Base-by-base conservation (phyloP, 2,797 vertebrate species). In the Balearica regulorum region DNA sequence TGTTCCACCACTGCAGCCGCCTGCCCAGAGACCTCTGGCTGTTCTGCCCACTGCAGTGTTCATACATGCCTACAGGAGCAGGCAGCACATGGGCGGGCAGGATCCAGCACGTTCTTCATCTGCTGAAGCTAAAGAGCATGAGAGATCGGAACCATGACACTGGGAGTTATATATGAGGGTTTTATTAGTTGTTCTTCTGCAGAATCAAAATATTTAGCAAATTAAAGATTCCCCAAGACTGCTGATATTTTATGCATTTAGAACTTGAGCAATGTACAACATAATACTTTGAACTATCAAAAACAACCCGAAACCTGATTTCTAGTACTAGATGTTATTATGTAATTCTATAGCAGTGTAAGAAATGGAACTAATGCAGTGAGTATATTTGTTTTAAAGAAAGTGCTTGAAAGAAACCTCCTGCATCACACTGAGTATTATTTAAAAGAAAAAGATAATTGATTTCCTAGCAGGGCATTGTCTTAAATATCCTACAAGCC, bases 181-280 rank as follows among this genome's bases (percentile, higher is more conserved):
- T 98, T 98, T 98, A 98, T 98, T 98, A 98, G 97, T 97, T 96
- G 96, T 97, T 96, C 84, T 97, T 97, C 94, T 97, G 97, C 97
- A 98, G 97, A 98, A 97, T 98, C 97, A 98, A 98, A 98, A 97
- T 98, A 97, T 96, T 98, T 97, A 97, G 98, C 97, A 98, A 98
- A 97, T 97, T 97, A 96, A 91, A 91, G 96, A 98, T 97, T 97
- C 96, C 91, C 96, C 96, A 97, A 97, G 96, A 96, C 94, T 96
- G 96, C 80, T 93, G 97, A 97, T 98, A 97, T 86, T 94, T 93
- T 90, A 95, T 96, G 90, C 93, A 90, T 96, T 97, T 97, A 97
- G 92, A 97, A 90, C 95, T 97, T 97, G 96, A 97, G 97, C 97
- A 96, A 97, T 96, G 94, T 97, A 97, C 96, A 98, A 97, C 73